Evolutionary conservation across 2,888 invertebrate genomes (phyloP).

Genomic region (Cantharis nigra): DNA sequence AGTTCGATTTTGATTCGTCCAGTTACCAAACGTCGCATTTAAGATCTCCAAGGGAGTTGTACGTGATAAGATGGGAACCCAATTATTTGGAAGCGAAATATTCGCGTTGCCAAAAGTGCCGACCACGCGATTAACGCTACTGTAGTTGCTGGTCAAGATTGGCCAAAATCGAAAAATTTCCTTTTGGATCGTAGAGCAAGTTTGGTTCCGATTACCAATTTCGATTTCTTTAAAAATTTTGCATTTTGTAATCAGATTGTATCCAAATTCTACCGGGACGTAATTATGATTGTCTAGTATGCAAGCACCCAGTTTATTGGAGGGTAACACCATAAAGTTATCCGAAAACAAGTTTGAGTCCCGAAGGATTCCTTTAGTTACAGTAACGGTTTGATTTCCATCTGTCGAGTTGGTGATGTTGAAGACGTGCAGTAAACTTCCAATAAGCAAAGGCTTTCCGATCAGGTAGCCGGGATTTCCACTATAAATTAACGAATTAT

Average conservation of each 20-base stretch:
- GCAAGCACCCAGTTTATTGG: constrained; percentile 57
- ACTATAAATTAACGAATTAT: constrained; percentile 57
- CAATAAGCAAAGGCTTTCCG: constrained; percentile 66
- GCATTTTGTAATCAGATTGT: constrained; percentile 59
- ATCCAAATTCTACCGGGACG: constrained; percentile 57
- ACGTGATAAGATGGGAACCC: constrained; percentile 56
- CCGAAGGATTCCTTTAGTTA: constrained; percentile 26
- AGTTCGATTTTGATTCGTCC: constrained; percentile 45
- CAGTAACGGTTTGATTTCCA: background rate
- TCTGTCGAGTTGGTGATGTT: constrained; percentile 34
- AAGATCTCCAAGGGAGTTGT: constrained; percentile 47
- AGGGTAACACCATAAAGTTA: constrained; percentile 52
- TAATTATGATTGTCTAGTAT: constrained; percentile 49
- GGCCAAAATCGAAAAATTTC: constrained; percentile 45
- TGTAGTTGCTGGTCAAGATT: constrained; percentile 34
- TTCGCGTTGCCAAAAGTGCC: constrained; percentile 60
- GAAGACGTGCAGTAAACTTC: constrained; percentile 50
- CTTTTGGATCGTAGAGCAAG: constrained; percentile 48
- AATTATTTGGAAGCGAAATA: constrained; percentile 52
- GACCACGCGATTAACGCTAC: constrained; percentile 48
- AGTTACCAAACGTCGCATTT: constrained; percentile 42
- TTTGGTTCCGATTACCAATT: constrained; percentile 33
- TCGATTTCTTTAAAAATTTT: constrained; percentile 39
- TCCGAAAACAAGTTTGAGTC: constrained; percentile 37
- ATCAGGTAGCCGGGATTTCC: constrained; percentile 78